These are phyloP conservation scores for Rotaria sp. DNA, from an alignment of 2,888 invertebrate species.

Conservation along the genomic window DNA sequence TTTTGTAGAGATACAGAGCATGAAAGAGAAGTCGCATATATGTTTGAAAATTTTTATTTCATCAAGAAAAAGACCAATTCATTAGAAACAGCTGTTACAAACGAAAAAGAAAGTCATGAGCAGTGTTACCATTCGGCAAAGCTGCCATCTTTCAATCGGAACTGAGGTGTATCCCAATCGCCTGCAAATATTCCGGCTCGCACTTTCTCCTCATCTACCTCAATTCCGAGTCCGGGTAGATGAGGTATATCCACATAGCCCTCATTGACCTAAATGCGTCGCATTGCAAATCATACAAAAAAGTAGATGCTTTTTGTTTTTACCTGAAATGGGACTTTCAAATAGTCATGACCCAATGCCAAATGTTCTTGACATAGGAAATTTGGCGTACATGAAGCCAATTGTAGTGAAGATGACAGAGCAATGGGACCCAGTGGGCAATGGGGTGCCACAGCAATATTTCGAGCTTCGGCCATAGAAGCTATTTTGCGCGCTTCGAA, in stretches of 20 bases:
- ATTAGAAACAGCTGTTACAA: too few species aligned
- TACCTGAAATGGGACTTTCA: not conserved
- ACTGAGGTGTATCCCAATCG: not conserved
- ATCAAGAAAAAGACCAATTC: too few species aligned
- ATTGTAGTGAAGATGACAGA: not conserved
- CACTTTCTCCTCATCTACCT: not conserved
- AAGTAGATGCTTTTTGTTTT: not conserved
- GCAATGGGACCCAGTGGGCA: not conserved
- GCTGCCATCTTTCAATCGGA: not conserved
- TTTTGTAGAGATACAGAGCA: too few species aligned
- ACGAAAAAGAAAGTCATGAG: too few species aligned
- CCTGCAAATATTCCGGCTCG: not conserved
- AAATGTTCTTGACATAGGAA: constrained; percentile 3
- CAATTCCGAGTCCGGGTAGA: not conserved
- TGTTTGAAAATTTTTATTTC: too few species aligned
- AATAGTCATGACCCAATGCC: not conserved
- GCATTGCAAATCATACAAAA: too few species aligned
- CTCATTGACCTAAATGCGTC: not conserved
- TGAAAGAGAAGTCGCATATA: too few species aligned
- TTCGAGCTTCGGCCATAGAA: not conserved
- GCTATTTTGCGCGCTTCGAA: not conserved
- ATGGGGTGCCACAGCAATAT: not conserved
- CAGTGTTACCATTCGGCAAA: not conserved
- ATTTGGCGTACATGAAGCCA: not conserved
- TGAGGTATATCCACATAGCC: not conserved